Percentiles rank a stretch among this genome's conserved stretches.
These are phyloP conservation scores for Poecilobothrus nobilitatus DNA, from an alignment of 2,888 invertebrate species.

Conservation along the genomic window DNA sequence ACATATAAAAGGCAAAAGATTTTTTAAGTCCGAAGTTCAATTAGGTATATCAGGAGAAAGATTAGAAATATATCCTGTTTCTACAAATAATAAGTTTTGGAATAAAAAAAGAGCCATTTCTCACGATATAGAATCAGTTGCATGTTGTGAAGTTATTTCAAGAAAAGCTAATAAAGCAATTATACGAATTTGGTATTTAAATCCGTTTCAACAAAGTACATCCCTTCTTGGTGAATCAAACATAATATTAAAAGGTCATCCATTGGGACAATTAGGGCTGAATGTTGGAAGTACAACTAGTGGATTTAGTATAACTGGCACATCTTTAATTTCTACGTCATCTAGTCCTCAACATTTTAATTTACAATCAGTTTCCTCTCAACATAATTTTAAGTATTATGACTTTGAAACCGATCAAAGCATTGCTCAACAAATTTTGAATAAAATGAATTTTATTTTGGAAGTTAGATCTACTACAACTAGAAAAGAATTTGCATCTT, in stretches of 20 bases:
- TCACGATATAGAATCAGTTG: constrained; percentile 78
- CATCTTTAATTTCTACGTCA: constrained; percentile 27
- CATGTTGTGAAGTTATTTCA: constrained; percentile 76
- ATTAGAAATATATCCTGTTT: constrained; percentile 81
- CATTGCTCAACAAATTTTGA: constrained; percentile 72
- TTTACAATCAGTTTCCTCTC: constrained; percentile 20
- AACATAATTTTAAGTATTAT: constrained; percentile 67
- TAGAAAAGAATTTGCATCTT: constrained; percentile 71
- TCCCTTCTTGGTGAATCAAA: constrained; percentile 19
- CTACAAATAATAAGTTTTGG: constrained; percentile 58
- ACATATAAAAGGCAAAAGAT: constrained; percentile 67
- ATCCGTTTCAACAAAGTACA: constrained; percentile 40
- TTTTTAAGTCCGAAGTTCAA: constrained; percentile 74
- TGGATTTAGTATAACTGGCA: constrained; percentile 10
- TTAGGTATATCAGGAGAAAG: constrained; percentile 83
- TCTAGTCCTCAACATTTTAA: constrained; percentile 35
- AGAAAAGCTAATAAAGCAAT: constrained; percentile 62
- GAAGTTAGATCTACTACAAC: constrained; percentile 72
- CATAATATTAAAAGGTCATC: constrained; percentile 23
- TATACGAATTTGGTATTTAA: constrained; percentile 63
- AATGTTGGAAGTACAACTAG: not conserved
- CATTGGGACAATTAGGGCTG: constrained; percentile 20
- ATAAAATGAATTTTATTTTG: constrained; percentile 78
- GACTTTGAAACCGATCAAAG: constrained; percentile 77
- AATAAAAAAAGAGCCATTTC: constrained; percentile 68